Evolutionary conservation across 2,888 invertebrate species (phyloP).

Genomic region (Xylota segnis): DNA sequence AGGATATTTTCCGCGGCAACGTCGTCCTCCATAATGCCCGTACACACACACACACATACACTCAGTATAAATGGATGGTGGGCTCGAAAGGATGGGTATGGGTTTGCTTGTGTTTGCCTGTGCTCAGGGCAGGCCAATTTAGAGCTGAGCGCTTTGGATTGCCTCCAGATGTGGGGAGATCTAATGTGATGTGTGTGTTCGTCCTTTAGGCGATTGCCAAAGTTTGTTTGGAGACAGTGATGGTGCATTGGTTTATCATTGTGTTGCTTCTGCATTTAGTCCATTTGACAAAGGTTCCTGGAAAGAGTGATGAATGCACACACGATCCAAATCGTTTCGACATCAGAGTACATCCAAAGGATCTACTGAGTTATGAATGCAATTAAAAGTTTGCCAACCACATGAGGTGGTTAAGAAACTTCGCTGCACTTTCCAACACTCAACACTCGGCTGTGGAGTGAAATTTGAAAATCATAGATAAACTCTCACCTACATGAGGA

Average conservation of each 20-base stretch:
- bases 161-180: conserved; percentile 45
- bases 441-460: not conserved
- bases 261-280: too few species aligned
- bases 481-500: conserved; percentile 7
- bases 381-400: conserved; percentile 53
- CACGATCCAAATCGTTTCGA: too few species aligned
- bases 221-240: not conserved
- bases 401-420: conserved; percentile 26
- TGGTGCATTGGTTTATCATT: too few species aligned
- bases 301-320: too few species aligned
- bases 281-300: too few species aligned
- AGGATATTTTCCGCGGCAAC: conserved; percentile 67
- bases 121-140: conserved; percentile 55
- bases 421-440: conserved; percentile 22
- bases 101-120: conserved; percentile 3
- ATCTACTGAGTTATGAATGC: conserved; percentile 30
- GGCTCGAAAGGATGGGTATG: not conserved
- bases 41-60: conserved; percentile 20
- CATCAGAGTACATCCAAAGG: too few species aligned
- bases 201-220: conserved; percentile 13
- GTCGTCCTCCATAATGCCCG: conserved; percentile 14
- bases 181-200: conserved; percentile 28
- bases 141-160: conserved; percentile 35
- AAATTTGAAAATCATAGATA: conserved; percentile 10
- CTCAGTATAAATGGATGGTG: not conserved